These are phyloP conservation scores for Fundulus diaphanus DNA, from an alignment of 2,797 vertebrate genomes.

Conservation along the genomic window DNA sequence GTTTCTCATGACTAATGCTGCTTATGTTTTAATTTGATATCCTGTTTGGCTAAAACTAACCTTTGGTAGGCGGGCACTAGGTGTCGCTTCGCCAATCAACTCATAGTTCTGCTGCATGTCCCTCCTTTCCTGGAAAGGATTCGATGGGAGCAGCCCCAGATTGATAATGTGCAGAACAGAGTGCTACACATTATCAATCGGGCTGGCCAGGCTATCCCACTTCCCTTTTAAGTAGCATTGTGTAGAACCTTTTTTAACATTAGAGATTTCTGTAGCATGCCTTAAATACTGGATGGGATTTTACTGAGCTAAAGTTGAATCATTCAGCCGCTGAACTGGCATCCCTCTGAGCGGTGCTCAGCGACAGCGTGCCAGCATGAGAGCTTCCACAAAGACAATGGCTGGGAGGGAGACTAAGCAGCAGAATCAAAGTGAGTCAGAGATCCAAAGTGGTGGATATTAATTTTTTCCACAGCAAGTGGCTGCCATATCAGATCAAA, in stretches of 20 bases:
- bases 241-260: conserved; percentile 19
- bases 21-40: too few species aligned
- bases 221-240: conserved; percentile 5
- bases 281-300: conserved; percentile 30
- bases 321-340: conserved; percentile 43
- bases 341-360: conserved; percentile 43
- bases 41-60: too few species aligned
- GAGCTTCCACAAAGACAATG: conserved; percentile 31
- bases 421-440: conserved; percentile 31
- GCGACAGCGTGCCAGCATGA: conserved; percentile 53
- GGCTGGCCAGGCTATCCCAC: too few species aligned
- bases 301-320: conserved; percentile 54
- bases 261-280: neutral
- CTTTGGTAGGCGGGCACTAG: too few species aligned
- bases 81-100: too few species aligned
- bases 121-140: too few species aligned
- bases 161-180: too few species aligned
- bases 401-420: conserved; percentile 39
- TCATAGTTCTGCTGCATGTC: too few species aligned
- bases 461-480: conserved; percentile 49
- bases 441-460: conserved; percentile 38
- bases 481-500: conserved; percentile 53
- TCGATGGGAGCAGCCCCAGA: too few species aligned
- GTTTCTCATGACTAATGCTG: too few species aligned
- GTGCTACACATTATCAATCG: too few species aligned